Evolutionary conservation across 2,888 invertebrate species (phyloP).

Genomic region (Drymonia ruficornis): DNA sequence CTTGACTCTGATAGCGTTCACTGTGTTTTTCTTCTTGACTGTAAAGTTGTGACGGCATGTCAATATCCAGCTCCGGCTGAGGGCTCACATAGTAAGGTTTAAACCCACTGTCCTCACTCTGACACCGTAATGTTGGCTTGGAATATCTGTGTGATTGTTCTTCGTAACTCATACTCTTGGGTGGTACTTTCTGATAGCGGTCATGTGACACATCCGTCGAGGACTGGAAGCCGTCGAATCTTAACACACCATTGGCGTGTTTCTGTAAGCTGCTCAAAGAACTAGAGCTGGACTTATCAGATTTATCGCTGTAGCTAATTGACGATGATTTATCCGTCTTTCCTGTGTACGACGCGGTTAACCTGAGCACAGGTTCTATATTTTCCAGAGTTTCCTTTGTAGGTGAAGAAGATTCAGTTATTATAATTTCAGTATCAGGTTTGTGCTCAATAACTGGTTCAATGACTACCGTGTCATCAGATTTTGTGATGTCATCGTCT

Average conservation of each 20-base stretch:
- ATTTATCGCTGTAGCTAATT: constrained; percentile 80
- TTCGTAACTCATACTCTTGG: constrained; percentile 81
- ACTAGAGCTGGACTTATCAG: constrained; percentile 81
- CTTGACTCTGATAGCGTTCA: constrained; percentile 87
- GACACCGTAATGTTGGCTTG: constrained; percentile 83
- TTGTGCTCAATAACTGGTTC: constrained; percentile 59
- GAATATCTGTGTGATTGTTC: constrained; percentile 74
- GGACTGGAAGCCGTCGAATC: constrained; percentile 66
- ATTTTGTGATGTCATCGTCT: constrained; percentile 73
- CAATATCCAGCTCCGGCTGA: constrained; percentile 83
- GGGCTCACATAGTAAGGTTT: constrained; percentile 73
- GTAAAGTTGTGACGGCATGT: constrained; percentile 83
- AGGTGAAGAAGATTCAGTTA: constrained; percentile 50
- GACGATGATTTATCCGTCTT: constrained; percentile 79
- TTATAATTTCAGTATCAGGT: constrained; percentile 47
- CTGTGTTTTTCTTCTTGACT: constrained; percentile 86
- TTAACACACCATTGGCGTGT: constrained; percentile 68
- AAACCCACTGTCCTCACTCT: constrained; percentile 85
- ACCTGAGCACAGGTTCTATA: constrained; percentile 64
- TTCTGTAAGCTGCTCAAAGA: constrained; percentile 79
- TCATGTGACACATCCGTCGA: constrained; percentile 61
- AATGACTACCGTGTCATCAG: constrained; percentile 77
- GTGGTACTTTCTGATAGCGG: constrained; percentile 68
- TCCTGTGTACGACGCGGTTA: constrained; percentile 61
- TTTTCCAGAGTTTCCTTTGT: constrained; percentile 47